Base-by-base conservation (phyloP, 2,797 vertebrate species). In the Malacoctenus gilli region DNA sequence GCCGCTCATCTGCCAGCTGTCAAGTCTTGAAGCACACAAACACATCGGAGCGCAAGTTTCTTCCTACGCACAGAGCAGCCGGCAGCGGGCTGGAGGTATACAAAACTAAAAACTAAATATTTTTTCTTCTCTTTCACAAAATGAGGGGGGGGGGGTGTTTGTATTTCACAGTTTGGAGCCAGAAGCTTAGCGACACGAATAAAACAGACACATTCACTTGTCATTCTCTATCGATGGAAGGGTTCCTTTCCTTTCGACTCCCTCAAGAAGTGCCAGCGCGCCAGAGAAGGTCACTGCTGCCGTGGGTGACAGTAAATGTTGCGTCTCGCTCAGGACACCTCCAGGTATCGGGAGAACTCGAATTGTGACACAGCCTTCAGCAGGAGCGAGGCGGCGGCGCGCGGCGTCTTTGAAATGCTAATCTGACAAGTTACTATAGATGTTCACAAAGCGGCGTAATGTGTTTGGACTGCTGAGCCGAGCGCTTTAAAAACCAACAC, bases 11-110 rank as follows among this genome's bases (percentile, higher is more conserved):
- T 42, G 40, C 25, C 30, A 68, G 9, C 34, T 53, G 31, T 47
- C 34, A 30, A 49, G 50, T 58, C 43, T 47, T 37, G 41, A 61
- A 44, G 38, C 52, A 31, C 38, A 49, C 22, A 25, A 67, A 34
- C 41, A 48, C 46, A 60, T 48, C 18, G 44, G 10, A 43, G 56
- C 18, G 12, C 22, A 30, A 44, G 31, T 30, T 8, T 58, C 34
- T 68, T n/a, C 19, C 34, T 41, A 43, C 20, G 5, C 32, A 41
- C 25, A 8, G 21, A 20, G 13, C 25, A 40, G 22, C 48, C 44
- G n/a, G 30, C 41, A 38, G 60, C 48, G 48, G 12, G 51, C 36
- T n/a, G 28, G 30, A 23, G 4, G 1, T 43, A 28, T 20, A 11
- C 39, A 25, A 12, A 36, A 22, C 12, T n/a, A 49, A 14, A 37